A percentile compares a stretch with the other conserved stretches of the same genome.
phyloP scores from a whole-genome alignment of 2,113 vertebrate genomes.

The Pelvicachromis taeniatus region DNA sequence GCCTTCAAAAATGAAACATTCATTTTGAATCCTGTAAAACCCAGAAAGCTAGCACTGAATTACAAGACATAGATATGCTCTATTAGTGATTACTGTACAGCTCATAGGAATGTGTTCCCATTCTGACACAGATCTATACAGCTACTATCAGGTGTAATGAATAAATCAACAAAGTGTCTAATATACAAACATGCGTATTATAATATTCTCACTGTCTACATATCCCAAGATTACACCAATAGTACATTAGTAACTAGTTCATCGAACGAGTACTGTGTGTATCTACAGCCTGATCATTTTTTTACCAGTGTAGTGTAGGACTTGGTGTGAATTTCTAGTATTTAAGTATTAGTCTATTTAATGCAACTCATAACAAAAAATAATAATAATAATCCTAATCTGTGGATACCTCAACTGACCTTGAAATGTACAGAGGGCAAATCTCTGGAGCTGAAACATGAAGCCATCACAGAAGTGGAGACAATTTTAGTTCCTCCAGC shows the following conservation, averaged over 20 bases:
- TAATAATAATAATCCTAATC: not conserved
- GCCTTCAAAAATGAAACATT: not conserved
- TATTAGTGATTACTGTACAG: not conserved
- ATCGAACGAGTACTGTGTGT: not conserved
- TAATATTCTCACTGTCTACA: not conserved
- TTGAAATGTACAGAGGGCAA: not conserved
- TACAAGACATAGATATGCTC: not conserved
- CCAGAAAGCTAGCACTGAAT: not conserved
- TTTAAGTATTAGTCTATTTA: not conserved
- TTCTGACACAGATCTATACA: not conserved
- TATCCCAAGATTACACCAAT: not conserved
- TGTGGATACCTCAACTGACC: not conserved
- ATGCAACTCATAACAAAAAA: not conserved
- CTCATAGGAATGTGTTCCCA: not conserved
- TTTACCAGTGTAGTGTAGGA: not conserved
- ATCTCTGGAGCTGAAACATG: not conserved
- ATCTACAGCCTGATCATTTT: not conserved
- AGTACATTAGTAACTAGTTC: not conserved
- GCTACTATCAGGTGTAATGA: not conserved
- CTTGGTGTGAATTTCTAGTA: not conserved
- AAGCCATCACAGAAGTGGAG: not conserved
- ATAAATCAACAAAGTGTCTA: not conserved
- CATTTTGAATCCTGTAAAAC: conserved; percentile 1
- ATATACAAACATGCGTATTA: not conserved
- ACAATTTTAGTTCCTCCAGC: not conserved